Conservation (phyloP, 2,888 invertebrate genomes). For the Gymnocheta viridis region DNA sequence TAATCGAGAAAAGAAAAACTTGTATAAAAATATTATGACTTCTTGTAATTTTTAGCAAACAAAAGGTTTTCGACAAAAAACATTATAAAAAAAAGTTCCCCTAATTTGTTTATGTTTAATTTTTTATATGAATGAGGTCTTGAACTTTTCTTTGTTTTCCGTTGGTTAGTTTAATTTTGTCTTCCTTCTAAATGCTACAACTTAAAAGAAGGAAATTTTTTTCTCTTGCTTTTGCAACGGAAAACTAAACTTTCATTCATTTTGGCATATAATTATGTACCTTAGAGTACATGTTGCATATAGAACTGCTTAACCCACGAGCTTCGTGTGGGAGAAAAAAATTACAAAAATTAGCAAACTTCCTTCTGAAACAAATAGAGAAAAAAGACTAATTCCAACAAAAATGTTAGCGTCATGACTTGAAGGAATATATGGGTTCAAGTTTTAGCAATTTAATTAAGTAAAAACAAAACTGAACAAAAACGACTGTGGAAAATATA, state of each 20-base stretch:
- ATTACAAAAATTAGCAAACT: not conserved
- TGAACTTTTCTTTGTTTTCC: slow-evolving; percentile 67
- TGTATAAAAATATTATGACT: slow-evolving; percentile 22
- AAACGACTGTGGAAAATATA: not conserved
- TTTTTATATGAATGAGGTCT: slow-evolving; percentile 60
- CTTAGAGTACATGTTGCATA: slow-evolving; percentile 18
- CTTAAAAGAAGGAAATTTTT: slow-evolving; percentile 56
- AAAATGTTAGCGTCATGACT: no score
- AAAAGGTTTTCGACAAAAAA: slow-evolving; percentile 23
- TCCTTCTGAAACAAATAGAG: no score
- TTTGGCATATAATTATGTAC: slow-evolving; percentile 63
- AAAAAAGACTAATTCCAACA: no score
- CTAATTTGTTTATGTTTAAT: slow-evolving; percentile 70
- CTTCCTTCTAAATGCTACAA: slow-evolving; percentile 23
- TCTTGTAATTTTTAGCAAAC: slow-evolving; percentile 41
- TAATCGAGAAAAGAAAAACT: slow-evolving; percentile 4
- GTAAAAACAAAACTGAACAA: no score
- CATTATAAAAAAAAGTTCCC: slow-evolving; percentile 32
- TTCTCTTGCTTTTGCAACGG: not conserved
- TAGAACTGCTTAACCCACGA: not conserved
- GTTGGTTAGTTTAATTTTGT: slow-evolving; percentile 1
- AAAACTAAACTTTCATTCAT: slow-evolving; percentile 48
- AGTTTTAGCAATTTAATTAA: no score
- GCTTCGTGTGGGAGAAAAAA: not conserved
- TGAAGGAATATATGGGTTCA: no score